Conservation (phyloP, 2,113 vertebrate species). For the Muntiacus muntjak region DNA sequence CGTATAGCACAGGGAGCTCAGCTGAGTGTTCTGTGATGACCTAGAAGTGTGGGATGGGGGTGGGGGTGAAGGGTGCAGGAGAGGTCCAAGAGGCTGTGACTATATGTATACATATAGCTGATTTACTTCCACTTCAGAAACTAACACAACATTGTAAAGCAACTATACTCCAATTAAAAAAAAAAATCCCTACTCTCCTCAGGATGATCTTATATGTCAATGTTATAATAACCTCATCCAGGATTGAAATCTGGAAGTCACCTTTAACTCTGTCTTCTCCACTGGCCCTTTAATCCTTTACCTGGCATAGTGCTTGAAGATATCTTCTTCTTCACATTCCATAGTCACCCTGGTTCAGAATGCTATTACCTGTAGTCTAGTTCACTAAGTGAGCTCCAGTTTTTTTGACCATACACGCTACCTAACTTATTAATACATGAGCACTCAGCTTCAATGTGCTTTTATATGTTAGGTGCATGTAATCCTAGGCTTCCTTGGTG, state of each 20-base stretch:
- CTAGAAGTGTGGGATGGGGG: neutral
- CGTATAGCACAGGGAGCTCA: neutral
- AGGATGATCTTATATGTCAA: neutral
- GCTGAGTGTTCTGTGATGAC: neutral
- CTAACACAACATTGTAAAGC: neutral
- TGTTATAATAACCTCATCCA: neutral
- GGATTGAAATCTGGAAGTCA: neutral
- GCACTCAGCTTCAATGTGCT: neutral
- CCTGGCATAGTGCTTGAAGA: neutral
- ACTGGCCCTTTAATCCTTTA: neutral
- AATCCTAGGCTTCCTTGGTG: neutral
- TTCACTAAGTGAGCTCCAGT: neutral
- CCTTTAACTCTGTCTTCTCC: neutral
- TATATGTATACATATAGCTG: neutral
- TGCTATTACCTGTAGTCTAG: neutral
- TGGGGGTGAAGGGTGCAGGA: neutral
- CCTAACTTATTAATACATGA: neutral
- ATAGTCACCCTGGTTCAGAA: neutral
- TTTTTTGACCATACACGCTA: neutral
- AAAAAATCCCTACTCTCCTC: neutral
- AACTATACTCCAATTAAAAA: neutral
- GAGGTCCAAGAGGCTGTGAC: neutral
- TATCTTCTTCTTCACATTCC: neutral
- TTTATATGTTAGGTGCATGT: neutral
- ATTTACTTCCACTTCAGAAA: neutral